Base-by-base conservation (phyloP, 2,113 vertebrate species). In the Eptesicus fuscus region DNA sequence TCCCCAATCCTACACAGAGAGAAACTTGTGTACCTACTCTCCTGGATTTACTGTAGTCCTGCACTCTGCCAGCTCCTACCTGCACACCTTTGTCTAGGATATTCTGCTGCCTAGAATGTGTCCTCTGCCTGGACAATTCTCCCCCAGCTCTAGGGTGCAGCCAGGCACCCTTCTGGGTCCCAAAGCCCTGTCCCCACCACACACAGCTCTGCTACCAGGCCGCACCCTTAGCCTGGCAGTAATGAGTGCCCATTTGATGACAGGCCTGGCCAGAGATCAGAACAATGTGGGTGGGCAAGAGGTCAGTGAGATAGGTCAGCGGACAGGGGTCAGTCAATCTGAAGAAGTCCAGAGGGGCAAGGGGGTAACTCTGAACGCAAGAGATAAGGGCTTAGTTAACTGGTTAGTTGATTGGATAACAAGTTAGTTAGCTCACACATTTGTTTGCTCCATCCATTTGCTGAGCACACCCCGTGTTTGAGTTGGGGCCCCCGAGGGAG, bases 221-320 rank as follows among this genome's bases (percentile, higher is more conserved):
- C 0, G 0, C 30, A 0, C 16, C 22, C 11, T 59, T 1, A 12
- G 42, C 23, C 42, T 1, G 0, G 67, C 22, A 16, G 40, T 32
- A 51, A 35, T 5, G 5, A 82, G 23, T 8, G 28, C 53, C 30
- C 7, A 0, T 23, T 0, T 6, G 42, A 23, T 1, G 22, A 82
- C 13, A 51, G 22, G 7, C 9, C 65, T 16, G 9, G 25, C 5
- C 83, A 77, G 71, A 63, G 53, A 18, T 82, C 76, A 51, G 82
- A 83, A 76, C 32, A 22, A 7, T 32, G 87, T 42, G 18, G 40
- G n/a, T 8, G 32, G 73, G 87, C 53, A 73, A 84, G 51, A 61
- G 32, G 40, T 73, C 56, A 47, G 1, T 23, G 47, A 76, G 49
- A 61, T 35, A n/a, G n/a, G 30, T 37, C 73, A 67, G 51, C 40